Base-by-base conservation (phyloP, 2,888 invertebrate genomes). In the Cartodere bifasciata region DNA sequence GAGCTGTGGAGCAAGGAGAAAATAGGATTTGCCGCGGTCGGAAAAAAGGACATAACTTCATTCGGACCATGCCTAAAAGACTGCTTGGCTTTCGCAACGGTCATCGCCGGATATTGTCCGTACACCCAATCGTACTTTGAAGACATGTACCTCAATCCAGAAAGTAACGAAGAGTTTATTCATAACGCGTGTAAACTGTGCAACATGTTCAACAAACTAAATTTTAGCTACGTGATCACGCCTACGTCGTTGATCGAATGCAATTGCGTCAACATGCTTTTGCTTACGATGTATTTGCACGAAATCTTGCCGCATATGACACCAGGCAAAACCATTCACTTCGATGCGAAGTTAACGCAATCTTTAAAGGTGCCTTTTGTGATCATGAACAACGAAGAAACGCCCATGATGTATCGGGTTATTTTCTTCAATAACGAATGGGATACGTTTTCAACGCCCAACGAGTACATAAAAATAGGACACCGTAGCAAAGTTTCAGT, bases 21-120 rank as follows among this genome's bases (percentile, higher is more conserved):
- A 61, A 55, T 48, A 56, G 59, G 54, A 51, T 42, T 49, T 9
- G 49, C 49, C 24, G 41, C 59, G 9, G 36, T 48, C 10, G 43
- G 44, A 22, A 48, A 50, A 40, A 40, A 50, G 23, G 51, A 48
- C 38, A 42, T 55, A 9, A 34, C 35, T 22, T 66, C 69, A 45
- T 62, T 74, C 30, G 64, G 65, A 2, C 49, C 52, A 1, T 68
- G 70, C 49, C 49, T 75, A 21, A 52, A 55, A 13, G 71, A 75
- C 42, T 65, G 72, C 2, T 48, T 72, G 14, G 68, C 69, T 12
- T 48, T 75, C 14, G 64, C 65, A 25, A 65, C 69, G 4, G 55
- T 65, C 3, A 67, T 72, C 26, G 50, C 63, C n/a, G 60, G 60
- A 26, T 67, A 68, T 42, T 75, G 75, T 45, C 68, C 74, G 1